Base-by-base conservation (phyloP, 2,113 vertebrate genomes). In the Eulemur rufifrons region DNA sequence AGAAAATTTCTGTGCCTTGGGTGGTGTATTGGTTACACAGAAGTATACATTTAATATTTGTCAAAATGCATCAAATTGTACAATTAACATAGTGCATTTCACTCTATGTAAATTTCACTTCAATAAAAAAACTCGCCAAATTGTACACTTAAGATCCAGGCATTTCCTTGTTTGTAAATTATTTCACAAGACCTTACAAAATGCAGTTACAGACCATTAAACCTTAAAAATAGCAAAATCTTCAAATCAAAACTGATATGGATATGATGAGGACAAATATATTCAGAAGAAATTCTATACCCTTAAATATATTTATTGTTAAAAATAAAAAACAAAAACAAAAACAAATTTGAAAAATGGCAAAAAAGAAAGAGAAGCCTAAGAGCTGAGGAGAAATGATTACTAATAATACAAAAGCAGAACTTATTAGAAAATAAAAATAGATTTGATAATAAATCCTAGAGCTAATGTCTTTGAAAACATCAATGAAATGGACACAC, bases 401-500 rank as follows among this genome's bases (percentile, higher is more conserved):
- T 52, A 54, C 18, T 69, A 59, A 81, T 45, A 32, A 87, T 25
- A 47, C 20, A 88, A 83, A 95, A 47, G 27, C 52, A 82, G 25
- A 83, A 74, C 68, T 34, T 52, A 85, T 37, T 45, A 25, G 42
- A 95, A 63, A 80, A 93, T 52, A 77, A 86, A 93, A 91, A 71
- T 23, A 69, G 7, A 63, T 52, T 87, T 91, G 27, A 86, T 54
- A 64, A 81, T 68, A 85, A 85, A 73, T 91, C 52, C 20, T 15
- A 59, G n/a, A 80, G 45, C 17, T 59, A 73, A 91, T 91, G 47
- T 94, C 80, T 81, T 81, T 42, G 13, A 59, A 85, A 78, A 42
- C 73, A 74, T 23, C 54, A 39, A 66, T 47, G 86, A 61, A 89
- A 76, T 74, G n/a, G 39, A 25, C 17, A 86, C 59, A 39, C 1